Base-by-base conservation (phyloP, 64 coral and sea anemone genomes). In the Pocillopora verrucosa region DNA sequence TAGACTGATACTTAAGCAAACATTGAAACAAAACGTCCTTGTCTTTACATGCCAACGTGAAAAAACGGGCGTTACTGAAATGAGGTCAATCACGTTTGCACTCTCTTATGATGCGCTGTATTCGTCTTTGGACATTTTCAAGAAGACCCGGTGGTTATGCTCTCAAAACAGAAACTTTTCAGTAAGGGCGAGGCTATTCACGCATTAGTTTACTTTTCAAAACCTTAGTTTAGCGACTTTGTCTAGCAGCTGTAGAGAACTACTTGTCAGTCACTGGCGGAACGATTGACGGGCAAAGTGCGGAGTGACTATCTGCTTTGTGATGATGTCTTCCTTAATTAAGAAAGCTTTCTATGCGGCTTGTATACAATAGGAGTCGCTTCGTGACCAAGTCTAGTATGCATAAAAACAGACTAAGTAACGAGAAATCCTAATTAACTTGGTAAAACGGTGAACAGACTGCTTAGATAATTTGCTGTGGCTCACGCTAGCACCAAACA, bases 381-480 rank as follows among this genome's bases (percentile, higher is more conserved):
- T 65, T 65, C 60, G 80, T 65, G 80, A 83, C 80, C 63, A 9
- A 35, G 60, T 65, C 34, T 45, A 30, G 60, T 19, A 69, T 69
- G 80, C 34, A 62, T 22, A 34, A 60, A 19, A 65, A 51, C 41
- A 51, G 41, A 20, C 36, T 45, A 10, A 30, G 16, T 16, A 45
- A 83, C 34, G 34, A 36, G 61, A 65, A 65, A 35, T 16, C 9
- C 13, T 36, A 61, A 80, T 80, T 80, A 62, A 59, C 24, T 35
- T 36, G 56, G 78, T n/a, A 80, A 80, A 37, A 19, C 78, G 59
- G 13, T 62, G 58, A 59, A 62, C 58, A 59, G 58, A 37, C 62
- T 35, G 24, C 58, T 25, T 9, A 6, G 16, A 25, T 80, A 34
- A 61, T 36, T 62, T 36, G 15, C 13, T 26, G 25, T 13, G 56